phyloP scores from a whole-genome alignment of 2,888 invertebrate species.

The Drosophila fungiperda region DNA sequence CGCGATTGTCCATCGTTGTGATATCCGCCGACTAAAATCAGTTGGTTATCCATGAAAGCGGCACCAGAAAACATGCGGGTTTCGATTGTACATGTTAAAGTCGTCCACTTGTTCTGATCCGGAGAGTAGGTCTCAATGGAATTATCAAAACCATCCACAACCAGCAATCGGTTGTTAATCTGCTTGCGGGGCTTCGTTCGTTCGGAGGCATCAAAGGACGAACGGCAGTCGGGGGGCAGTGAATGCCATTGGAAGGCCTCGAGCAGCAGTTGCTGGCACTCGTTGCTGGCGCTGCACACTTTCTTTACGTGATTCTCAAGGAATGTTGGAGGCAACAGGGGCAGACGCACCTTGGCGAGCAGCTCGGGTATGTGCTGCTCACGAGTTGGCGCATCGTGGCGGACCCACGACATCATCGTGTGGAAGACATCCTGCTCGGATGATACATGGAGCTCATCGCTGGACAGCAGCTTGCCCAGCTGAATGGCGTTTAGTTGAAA shows the following conservation, averaged over 20 bases:
- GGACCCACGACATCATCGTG: slow-evolving; percentile 95
- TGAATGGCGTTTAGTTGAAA: slow-evolving; percentile 89
- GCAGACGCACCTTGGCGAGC: slow-evolving; percentile 92
- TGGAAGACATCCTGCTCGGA: slow-evolving; percentile 96
- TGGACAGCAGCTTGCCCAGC: slow-evolving; percentile 91
- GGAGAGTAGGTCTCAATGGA: slow-evolving; percentile 93
- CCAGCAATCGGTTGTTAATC: slow-evolving; percentile 94
- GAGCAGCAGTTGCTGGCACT: slow-evolving; percentile 95
- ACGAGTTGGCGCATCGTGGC: slow-evolving; percentile 90
- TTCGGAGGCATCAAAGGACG: slow-evolving; percentile 89
- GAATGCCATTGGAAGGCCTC: slow-evolving; percentile 97
- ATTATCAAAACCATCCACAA: slow-evolving; percentile 96
- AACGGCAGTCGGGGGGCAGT: slow-evolving; percentile 91
- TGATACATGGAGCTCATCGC: slow-evolving; percentile 96
- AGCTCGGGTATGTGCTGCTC: slow-evolving; percentile 90
- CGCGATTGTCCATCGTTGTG: slow-evolving; percentile 95
- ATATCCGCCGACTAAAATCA: slow-evolving; percentile 94
- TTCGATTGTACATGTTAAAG: slow-evolving; percentile 84
- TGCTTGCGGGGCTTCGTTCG: slow-evolving; percentile 96
- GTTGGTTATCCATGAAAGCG: slow-evolving; percentile 91
- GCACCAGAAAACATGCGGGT: slow-evolving; percentile 95
- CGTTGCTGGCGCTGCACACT: slow-evolving; percentile 87
- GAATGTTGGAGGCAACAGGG: slow-evolving; percentile 94
- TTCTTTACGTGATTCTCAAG: slow-evolving; percentile 86
- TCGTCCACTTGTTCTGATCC: slow-evolving; percentile 83